phyloP scores from a whole-genome alignment of 2,888 invertebrate genomes.

The Myopa testacea region DNA sequence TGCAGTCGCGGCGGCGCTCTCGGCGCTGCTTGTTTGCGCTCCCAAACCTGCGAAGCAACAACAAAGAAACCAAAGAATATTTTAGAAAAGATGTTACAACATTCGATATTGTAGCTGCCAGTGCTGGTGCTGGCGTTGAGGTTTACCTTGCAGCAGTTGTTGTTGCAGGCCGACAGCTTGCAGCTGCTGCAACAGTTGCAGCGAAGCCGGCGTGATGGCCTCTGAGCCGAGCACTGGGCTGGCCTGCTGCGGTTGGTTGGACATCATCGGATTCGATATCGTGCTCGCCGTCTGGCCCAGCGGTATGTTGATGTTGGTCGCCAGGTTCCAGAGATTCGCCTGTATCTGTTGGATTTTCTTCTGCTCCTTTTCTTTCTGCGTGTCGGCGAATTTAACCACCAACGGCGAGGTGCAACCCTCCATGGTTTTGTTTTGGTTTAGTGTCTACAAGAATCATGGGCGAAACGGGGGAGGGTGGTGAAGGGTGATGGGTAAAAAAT shows the following conservation, averaged over 20 bases:
- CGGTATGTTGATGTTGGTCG: conserved; percentile 70
- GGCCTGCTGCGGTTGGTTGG: conserved; percentile 68
- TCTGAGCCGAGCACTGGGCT: conserved; percentile 69
- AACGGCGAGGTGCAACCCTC: conserved; percentile 98
- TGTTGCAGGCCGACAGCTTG: conserved; percentile 76
- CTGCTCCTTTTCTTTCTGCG: conserved; percentile 98
- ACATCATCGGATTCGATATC: conserved; percentile 70
- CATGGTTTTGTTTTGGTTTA: conserved; percentile 99
- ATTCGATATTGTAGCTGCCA: too few relatives aligned
- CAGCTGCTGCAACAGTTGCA: conserved; percentile 75
- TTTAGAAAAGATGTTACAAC: neutral
- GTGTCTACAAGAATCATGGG: conserved; percentile 68
- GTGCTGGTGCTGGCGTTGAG: neutral
- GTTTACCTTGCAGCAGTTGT: conserved; percentile 73
- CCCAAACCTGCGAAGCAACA: conserved; percentile 55
- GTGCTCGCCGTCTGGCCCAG: conserved; percentile 71
- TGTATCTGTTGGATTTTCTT: conserved; percentile 96
- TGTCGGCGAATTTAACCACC: conserved; percentile 99
- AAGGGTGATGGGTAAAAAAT: neutral
- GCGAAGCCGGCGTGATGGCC: conserved; percentile 73
- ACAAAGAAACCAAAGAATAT: neutral
- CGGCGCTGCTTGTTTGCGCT: conserved; percentile 62
- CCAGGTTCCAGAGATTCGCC: conserved; percentile 90
- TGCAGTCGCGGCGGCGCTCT: conserved; percentile 59
- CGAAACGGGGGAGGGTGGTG: neutral